Conservation (phyloP, 2,797 vertebrate genomes). For the Hippoglossus hippoglossus region DNA sequence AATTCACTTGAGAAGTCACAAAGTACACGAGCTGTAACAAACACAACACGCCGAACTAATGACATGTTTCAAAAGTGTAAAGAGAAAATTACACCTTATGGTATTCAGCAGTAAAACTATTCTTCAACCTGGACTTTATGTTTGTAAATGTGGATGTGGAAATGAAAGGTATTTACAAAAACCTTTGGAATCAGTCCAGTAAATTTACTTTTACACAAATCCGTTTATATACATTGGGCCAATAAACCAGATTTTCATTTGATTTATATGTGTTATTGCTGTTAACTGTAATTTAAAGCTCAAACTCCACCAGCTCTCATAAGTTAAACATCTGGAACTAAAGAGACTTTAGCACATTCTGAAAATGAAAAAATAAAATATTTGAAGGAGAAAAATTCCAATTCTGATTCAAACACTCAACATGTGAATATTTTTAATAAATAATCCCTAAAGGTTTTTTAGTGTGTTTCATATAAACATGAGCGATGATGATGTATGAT, state of each 20-base stretch:
- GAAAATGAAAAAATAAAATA: not conserved
- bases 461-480: not conserved
- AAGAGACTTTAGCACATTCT: too few relatives aligned
- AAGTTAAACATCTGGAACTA: too few relatives aligned
- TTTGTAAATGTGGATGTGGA: too few relatives aligned
- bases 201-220: too few relatives aligned
- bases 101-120: too few relatives aligned
- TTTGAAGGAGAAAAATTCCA: not conserved
- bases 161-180: too few relatives aligned
- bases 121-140: too few relatives aligned
- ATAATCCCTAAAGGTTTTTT: not conserved
- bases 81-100: not conserved
- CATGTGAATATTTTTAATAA: not conserved
- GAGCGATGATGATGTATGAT: slow-evolving; percentile 1
- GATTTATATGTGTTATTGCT: not conserved
- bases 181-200: too few relatives aligned
- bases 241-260: not conserved
- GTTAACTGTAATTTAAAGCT: not conserved
- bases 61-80: not conserved
- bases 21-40: not conserved
- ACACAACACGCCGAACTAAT: not conserved
- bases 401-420: too few relatives aligned
- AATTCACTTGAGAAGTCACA: not conserved
- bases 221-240: too few relatives aligned
- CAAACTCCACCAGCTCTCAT: too few relatives aligned